These are phyloP conservation scores for Sceloporus tristichus DNA, from an alignment of 2,113 vertebrate genomes.

Conservation along the genomic window DNA sequence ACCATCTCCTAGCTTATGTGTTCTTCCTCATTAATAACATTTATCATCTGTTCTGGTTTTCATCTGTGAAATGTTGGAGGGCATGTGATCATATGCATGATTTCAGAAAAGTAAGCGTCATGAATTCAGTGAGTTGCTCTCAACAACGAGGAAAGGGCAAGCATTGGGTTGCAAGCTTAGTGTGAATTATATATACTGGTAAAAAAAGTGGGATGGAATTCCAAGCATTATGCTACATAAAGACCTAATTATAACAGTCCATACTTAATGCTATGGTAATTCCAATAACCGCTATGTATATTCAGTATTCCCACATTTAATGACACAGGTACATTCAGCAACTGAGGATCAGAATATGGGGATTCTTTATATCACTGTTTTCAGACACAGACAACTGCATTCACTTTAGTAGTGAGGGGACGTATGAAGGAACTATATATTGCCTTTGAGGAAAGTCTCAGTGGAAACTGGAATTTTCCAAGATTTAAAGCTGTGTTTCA, in stretches of 20 bases:
- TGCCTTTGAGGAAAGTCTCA: neutral
- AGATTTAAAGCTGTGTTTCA: neutral
- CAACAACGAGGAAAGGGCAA: neutral
- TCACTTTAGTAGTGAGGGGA: neutral
- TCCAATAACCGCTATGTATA: neutral
- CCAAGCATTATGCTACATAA: neutral
- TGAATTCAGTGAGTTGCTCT: neutral
- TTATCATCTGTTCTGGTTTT: no score
- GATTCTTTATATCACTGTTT: constrained; percentile 35
- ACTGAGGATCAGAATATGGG: constrained; percentile 27
- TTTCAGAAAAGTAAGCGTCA: neutral
- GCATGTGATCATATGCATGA: neutral
- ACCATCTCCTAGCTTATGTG: no score
- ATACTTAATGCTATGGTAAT: constrained; percentile 3
- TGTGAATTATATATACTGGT: neutral
- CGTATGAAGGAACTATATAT: neutral
- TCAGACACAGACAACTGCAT: neutral
- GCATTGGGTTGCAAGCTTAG: neutral
- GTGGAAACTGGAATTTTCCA: neutral
- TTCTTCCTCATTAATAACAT: no score
- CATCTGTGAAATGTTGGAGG: no score
- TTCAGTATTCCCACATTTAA: neutral
- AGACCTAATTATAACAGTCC: neutral
- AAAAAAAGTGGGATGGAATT: neutral
- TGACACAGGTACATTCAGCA: neutral